These are phyloP conservation scores for Australoheros scitulus DNA, from an alignment of 2,113 vertebrate genomes.

Conservation along the genomic window DNA sequence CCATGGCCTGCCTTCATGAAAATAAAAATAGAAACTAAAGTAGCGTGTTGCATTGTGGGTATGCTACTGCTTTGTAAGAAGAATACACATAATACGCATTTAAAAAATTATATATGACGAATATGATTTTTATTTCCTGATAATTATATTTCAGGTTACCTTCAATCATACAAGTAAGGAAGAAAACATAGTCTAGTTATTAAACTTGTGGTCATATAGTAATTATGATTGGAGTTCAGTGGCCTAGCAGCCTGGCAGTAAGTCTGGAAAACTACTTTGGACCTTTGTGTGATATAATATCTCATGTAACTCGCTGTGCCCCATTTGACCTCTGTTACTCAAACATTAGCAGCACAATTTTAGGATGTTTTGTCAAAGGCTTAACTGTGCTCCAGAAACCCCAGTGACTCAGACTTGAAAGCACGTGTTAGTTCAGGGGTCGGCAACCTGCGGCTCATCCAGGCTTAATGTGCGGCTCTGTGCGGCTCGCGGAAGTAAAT, in stretches of 20 bases:
- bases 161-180: neutral
- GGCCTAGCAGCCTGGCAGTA: neutral
- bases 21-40: neutral
- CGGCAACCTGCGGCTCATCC: no score
- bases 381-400: neutral
- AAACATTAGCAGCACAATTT: neutral
- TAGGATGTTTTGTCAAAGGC: neutral
- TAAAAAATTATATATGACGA: no score
- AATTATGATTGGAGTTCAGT: neutral
- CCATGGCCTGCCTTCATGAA: neutral
- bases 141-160: neutral
- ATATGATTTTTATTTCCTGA: neutral
- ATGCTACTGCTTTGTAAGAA: neutral
- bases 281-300: slow-evolving; percentile 28
- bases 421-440: neutral
- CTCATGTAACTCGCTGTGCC: neutral
- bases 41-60: neutral
- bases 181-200: neutral
- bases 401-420: neutral
- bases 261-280: neutral
- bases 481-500: no score
- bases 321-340: neutral
- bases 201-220: neutral
- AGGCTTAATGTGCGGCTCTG: no score
- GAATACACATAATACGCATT: neutral